Evolutionary conservation across 2,113 vertebrate genomes (phyloP), one percentile per base, ranked within the genome.

Genomic region (Clarias magur): DNA sequence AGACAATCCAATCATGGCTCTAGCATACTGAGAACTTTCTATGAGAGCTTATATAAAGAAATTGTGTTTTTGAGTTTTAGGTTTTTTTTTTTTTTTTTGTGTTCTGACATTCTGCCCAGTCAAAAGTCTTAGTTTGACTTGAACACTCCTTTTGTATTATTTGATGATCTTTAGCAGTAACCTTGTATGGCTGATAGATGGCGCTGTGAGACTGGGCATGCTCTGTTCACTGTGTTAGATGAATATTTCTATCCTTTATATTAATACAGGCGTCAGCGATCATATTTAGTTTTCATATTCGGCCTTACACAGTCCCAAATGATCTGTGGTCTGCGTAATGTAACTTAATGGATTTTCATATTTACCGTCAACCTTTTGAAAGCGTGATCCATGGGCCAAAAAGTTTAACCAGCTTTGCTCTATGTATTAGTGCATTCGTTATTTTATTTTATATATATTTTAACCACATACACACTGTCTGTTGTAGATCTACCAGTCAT

Each of bases 401-500:
- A 25, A 25, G 11, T 23, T 75, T 80, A 11, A 12, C 10, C 23
- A 56, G 11, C 59, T 38, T 59, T 63, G 38, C 63, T 65, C 57
- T 6, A 27, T 56, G 16, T 53, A 59, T 17, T 23, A 10, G 25
- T 48, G 30, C 9, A 15, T 48, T 82, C 21, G 0, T 53, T 30
- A 12, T 2, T 70, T 11, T n/a, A 8, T 7, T 4, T 16, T 68
- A 34, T 3, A 0, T 17, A 34, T 27, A 2, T 30, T 34, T 34
- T 73, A 42, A 53, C 10, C 12, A 15, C 73, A 10, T n/a, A n/a
- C 72, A 9, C 5, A 10, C 76, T 88, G 79, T 86, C 63, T 88
- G 30, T 72, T 83, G 85, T 90, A 99, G 98, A 91, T 99, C 93
- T 99, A 99, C 92, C 98, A 99, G 91, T 97, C 98, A 92, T 99